Base-by-base conservation (phyloP, 2,888 invertebrate genomes). In the Pterobdella sp. region DNA sequence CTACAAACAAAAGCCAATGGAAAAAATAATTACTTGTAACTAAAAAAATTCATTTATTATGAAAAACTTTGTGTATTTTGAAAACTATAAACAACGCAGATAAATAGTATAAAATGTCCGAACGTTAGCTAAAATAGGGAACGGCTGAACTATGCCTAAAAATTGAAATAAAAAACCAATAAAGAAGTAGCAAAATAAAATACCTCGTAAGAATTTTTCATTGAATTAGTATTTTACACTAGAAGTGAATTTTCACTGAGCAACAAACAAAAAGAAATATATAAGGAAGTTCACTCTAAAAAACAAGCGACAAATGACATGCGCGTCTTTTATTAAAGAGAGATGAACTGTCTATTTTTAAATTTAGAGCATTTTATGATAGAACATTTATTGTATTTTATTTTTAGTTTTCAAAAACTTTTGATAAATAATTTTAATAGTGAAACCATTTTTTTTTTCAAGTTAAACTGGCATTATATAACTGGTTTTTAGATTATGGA, bases 221-320 rank as follows among this genome's bases (percentile, higher is more conserved):
- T 56, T 56, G 60, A 56, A 56, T 22, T 56, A 4, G 10, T 22
- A 56, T 56, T 56, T 56, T 56, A n/a, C 60, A 18, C 14, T 18
- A n/a, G n/a, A 26, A 56, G 60, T 26, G 60, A 14, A 56, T 56
- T 56, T 56, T 3, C 60, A 18, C 42, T 42, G 60, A 26, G 60
- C 4, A n/a, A 56, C 18, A 56, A 26, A 56, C 18, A 18, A 18
- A 56, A 56, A 56, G n/a, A 3, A 7, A 26, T n/a, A 22, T 18
- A 56, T 26, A 56, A 26, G 60, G 60, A 56, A 56, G 60, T 56
- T 56, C 60, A 56, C 60, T 22, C 60, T 56, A 7, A n/a, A 18
- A 56, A 56, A 26, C 60, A 56, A 56, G 60, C 60, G 60, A 56
- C 60, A 56, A 56, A 26, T 56, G 60, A 56, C 60, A 56, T 56